phyloP scores from a whole-genome alignment of 2,797 vertebrate species.

The Peromyscus nudipes region DNA sequence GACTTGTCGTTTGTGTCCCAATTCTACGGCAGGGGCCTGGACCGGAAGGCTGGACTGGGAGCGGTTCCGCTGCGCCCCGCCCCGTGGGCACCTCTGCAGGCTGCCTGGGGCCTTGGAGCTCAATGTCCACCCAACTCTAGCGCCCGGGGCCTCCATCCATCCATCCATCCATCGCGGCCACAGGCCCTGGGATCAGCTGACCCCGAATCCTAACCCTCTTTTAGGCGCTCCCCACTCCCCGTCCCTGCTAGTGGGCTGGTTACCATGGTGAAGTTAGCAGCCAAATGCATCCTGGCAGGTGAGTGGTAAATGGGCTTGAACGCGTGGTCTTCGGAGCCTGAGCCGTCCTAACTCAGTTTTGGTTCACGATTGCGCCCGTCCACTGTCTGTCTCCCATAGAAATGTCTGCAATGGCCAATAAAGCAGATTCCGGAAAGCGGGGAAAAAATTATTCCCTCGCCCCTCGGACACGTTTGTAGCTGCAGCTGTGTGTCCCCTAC shows the following conservation, averaged over 20 bases:
- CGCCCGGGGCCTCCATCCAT: neutral
- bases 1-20: rapidly evolving
- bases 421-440: neutral
- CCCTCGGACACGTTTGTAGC: neutral
- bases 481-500: too few species aligned
- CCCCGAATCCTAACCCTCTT: neutral
- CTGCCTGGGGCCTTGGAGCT: neutral
- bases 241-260: constrained; percentile 47
- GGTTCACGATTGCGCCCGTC: neutral
- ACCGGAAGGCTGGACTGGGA: neutral
- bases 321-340: neutral
- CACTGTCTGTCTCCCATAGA: neutral
- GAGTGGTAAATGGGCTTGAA: constrained; percentile 79
- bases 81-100: neutral
- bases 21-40: rapidly evolving
- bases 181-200: neutral
- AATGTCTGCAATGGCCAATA: neutral
- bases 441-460: neutral
- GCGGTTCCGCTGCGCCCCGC: neutral
- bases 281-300: constrained; percentile 91
- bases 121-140: neutral
- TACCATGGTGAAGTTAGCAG: constrained; percentile 90
- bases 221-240: neutral
- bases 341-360: neutral
- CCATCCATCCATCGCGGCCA: neutral